Conservation (phyloP, 2,888 invertebrate genomes). For the Aphelenchoides bicaudatus region DNA sequence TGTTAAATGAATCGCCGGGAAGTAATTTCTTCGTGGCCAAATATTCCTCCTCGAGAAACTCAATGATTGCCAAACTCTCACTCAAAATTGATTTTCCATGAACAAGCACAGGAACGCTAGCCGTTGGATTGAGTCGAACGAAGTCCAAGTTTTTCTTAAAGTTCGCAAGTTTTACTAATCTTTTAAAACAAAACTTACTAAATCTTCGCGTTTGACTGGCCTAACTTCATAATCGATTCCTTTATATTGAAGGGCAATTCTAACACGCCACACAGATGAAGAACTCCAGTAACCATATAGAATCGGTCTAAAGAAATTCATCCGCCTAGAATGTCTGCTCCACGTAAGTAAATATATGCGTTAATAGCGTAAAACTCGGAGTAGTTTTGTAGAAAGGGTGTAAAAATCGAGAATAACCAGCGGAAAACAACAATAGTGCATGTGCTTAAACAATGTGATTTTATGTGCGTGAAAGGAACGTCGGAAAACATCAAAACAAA, state of each 20-base stretch:
- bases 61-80: conserved; percentile 76
- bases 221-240: conserved; percentile 20
- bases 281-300: conserved; percentile 87
- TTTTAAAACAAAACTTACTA: conserved; percentile 7
- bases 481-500: too few relatives aligned
- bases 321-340: too few relatives aligned
- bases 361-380: too few relatives aligned
- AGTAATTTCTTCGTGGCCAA: conserved; percentile 69
- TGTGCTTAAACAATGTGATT: too few relatives aligned
- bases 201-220: conserved; percentile 5
- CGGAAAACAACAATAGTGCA: too few relatives aligned
- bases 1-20: conserved; percentile 75
- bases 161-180: too few relatives aligned
- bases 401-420: too few relatives aligned
- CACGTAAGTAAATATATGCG: too few relatives aligned
- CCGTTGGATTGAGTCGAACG: conserved; percentile 91
- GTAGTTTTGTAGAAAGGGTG: too few relatives aligned
- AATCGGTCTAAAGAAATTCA: conserved; percentile 17
- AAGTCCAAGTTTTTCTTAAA: too few relatives aligned
- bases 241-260: conserved; percentile 66
- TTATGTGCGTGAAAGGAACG: too few relatives aligned
- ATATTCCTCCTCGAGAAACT: conserved; percentile 83
- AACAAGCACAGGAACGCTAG: conserved; percentile 80
- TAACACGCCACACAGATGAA: conserved; percentile 85
- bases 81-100: conserved; percentile 69